Base-by-base conservation (phyloP, 92 coral and sea anemone genomes). In the Zoanthus gigantus region DNA sequence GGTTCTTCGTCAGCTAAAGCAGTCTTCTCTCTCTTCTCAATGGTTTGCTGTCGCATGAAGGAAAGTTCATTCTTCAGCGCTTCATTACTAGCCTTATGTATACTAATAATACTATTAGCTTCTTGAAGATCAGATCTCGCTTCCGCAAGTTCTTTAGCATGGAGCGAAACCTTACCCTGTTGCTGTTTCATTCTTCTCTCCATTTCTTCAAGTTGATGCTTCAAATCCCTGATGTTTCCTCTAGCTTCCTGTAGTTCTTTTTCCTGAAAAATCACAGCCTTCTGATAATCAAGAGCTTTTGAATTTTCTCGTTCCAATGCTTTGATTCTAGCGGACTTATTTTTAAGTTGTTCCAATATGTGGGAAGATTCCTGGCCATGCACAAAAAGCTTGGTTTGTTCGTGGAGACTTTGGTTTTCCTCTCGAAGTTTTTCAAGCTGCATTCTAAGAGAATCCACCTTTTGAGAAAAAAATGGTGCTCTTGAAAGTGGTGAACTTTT, bases 41-140 rank as follows among this genome's bases (percentile, higher is more conserved):
- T 30, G 71, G 69, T 78, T 79, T 45, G 83, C 3, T 79, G 83
- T 16, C 83, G 83, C 83, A 79, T 58, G 7, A 71, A 79, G 18
- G 83, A 79, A 79, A 79, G 83, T 37, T 79, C 83, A 57, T 71
- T 18, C 72, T 79, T 79, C 50, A 79, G n/a, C 5, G 83, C 83
- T 79, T 60, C 83, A 18, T 79, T 79, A 79, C 72, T 79, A 34
- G 83, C 83, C 32, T 34, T 91, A 76, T 97, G 99, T 74, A 97
- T 97, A 66, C 98, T 96, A 32, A 97, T 95, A 60, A 95, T 85
- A 76, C 96, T 97, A 67, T 95, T 94, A 2, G 99, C 98, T 85
- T 97, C 94, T 74, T 92, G 94, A 1, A 97, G 88, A 66, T 94
- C 95, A 34, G 94, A 92, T 65, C 94, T 97, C 3, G 98, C 95